phyloP scores from a whole-genome alignment of 1,140 invertebrate genomes.

The Propsilocerus akamusi region DNA sequence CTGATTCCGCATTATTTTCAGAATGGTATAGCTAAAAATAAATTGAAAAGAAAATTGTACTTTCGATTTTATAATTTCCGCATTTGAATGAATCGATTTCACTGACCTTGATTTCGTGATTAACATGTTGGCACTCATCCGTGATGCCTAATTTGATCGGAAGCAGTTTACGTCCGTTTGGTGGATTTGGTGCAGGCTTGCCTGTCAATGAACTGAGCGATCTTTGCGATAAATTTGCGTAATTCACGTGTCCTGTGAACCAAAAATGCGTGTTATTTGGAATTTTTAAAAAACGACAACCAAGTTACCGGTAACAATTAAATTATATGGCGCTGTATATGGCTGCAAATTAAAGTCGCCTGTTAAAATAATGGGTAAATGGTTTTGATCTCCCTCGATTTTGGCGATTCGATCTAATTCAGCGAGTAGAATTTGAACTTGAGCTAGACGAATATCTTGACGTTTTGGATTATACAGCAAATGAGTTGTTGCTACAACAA shows the following conservation, averaged over 20 bases:
- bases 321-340: slow-evolving; percentile 46
- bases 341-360: slow-evolving; percentile 81
- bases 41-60: slow-evolving; percentile 9
- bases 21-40: slow-evolving; percentile 6
- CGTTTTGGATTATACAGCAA: slow-evolving; percentile 81
- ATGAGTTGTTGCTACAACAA: slow-evolving; percentile 82
- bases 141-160: slow-evolving; percentile 27
- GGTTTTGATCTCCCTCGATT: slow-evolving; percentile 13
- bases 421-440: slow-evolving; percentile 57
- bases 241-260: slow-evolving; percentile 26
- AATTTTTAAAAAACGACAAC: too few relatives aligned
- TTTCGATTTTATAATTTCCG: slow-evolving; percentile 14
- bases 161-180: slow-evolving; percentile 4
- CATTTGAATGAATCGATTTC: slow-evolving; percentile 10
- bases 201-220: slow-evolving; percentile 15
- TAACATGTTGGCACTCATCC: slow-evolving; percentile 43
- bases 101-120: slow-evolving; percentile 9
- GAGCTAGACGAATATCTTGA: slow-evolving; percentile 74
- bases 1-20: slow-evolving; percentile 5
- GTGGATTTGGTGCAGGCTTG: slow-evolving; percentile 14
- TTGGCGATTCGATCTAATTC: slow-evolving; percentile 48
- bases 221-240: slow-evolving; percentile 24
- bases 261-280: background rate
- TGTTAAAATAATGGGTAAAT: slow-evolving; percentile 62
- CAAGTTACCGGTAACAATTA: slow-evolving; percentile 48